Base-by-base conservation (phyloP, 2,113 vertebrate species). In the Pangasianodon gigas region DNA sequence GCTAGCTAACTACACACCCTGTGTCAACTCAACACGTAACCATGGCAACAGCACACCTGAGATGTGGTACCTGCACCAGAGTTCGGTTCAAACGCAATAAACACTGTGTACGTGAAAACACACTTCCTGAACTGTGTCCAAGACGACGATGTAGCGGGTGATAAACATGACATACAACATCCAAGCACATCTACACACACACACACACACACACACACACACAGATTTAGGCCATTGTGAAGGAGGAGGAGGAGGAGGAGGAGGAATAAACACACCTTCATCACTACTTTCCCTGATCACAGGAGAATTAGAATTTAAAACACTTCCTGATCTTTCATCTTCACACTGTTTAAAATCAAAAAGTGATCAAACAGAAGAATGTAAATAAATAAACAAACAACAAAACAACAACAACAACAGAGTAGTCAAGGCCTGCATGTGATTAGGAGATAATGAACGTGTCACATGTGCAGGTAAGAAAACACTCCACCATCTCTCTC, bases 401-500 rank as follows among this genome's bases (percentile, higher is more conserved):
- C 79, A 85, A 93, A 93, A 94, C 95, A 94, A 95, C 41, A 46
- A 16, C 74, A 77, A 10, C 41, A 79, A 0, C 24, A 52, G 8
- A 94, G 94, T 93, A 95, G 93, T 93, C 93, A 88, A 91, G 88
- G 91, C 93, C 81, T 95, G 96, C 95, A 96, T 96, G 95, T 96
- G 94, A 96, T 96, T 95, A 96, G 94, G 88, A 88, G 92, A 94
- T 96, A 96, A 96, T 96, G 95, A 96, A 96, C 93, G 93, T 96
- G 96, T 96, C 96, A 96, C 96, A 96, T 95, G 94, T 93, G 91
- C 93, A 96, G 96, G 96, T 96, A 95, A 95, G 93, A 90, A 91
- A 93, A 93, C 16, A 4, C n/a, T 24, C n/a, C n/a, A 11, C 24
- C n/a, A n/a, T 37, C 26, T 14, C 6, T 52, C 44, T 48, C 75